Base-by-base conservation (phyloP, 1,140 invertebrate genomes). In the Pemphigus obesinymphae region DNA sequence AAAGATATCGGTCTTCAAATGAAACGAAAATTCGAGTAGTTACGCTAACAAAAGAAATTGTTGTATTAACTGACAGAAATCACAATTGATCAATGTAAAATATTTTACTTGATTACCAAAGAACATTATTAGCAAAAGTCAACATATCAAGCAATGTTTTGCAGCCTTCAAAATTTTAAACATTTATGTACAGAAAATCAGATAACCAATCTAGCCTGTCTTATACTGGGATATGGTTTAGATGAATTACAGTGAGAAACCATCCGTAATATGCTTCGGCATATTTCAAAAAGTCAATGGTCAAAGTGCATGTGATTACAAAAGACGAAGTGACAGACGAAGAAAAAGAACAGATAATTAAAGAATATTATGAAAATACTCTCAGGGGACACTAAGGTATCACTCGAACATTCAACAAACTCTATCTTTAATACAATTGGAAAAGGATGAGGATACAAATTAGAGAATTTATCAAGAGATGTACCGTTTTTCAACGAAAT, bases 391-490 rank as follows among this genome's bases (percentile, higher is more conserved):
- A 84, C 81, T 61, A 82, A 83, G 63, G 81, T 15, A 50, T 81
- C 23, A 45, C 40, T 7, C 58, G 72, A 3, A 83, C 82, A 7
- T 63, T 70, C 26, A 4, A n/a, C 2, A 15, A 45, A 11, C n/a
- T 83, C 20, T 29, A 17, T n/a, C 1, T 10, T 5, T 11, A 48
- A 10, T 83, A 83, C 43, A 53, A 81, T 68, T 83, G 75, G 82
- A 58, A 75, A 13, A 78, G 84, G 5, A 84, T n/a, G 37, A 82
- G 61, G 15, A 11, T 10, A 15, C 11, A 34, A 40, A 68, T 82
- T n/a, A 78, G 40, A 31, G 66, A 63, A 7, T 84, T 82, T 80
- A 43, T 84, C 7, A 48, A 26, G 20, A 13, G 11, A 2, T 84
- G 83, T 31, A n/a, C 17, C 2, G 20, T 15, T 0, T 50, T 1